Evolutionary conservation across 2,888 invertebrate species (phyloP), one percentile per base, ranked within the genome.

Genomic region (Muscina levida): DNA sequence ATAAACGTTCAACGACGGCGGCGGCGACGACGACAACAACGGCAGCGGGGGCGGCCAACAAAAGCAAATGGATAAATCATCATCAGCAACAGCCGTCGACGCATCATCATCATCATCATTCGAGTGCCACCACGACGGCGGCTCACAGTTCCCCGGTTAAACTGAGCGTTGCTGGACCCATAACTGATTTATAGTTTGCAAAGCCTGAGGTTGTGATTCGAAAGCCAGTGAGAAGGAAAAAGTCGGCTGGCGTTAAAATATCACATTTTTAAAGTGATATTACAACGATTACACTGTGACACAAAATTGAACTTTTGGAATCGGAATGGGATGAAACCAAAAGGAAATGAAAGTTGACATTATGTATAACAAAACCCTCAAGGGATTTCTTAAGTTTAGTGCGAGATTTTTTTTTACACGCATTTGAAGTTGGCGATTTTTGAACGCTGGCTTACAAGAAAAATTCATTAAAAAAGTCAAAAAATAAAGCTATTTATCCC

Each of bases 131-230:
- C 76, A 65, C 42, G 19, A 62, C 74, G 53, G 26, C 66, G 31
- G 72, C 59, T 46, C 71, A 74, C 56, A 83, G 83, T 67, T 76
- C 83, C 31, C 79, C 87, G 46, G 83, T 86, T 42, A 90, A 89
- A 85, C 83, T 90, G 83, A 89, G 88, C 84, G 85, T 89, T 67
- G 88, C 90, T 65, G 90, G 90, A 37, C 90, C 90, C 51, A 88
- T 90, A 77, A 90, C 90, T 46, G 90, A 90, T 85, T 90, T 90
- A 88, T 90, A 90, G 89, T 89, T 88, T 82, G 87, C 88, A 72
- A 67, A 72, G 46, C 24, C 37, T 2, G 59, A 26, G 17, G 72
- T 5, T 53, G 68, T 5, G 8, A 46, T 15, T 10, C 74, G 68
- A 37, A 72, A 74, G 56, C 67, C 24, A 86, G 87, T 85, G 85